Base-by-base conservation (phyloP, 2,888 invertebrate genomes). In the Luperina testacea region DNA sequence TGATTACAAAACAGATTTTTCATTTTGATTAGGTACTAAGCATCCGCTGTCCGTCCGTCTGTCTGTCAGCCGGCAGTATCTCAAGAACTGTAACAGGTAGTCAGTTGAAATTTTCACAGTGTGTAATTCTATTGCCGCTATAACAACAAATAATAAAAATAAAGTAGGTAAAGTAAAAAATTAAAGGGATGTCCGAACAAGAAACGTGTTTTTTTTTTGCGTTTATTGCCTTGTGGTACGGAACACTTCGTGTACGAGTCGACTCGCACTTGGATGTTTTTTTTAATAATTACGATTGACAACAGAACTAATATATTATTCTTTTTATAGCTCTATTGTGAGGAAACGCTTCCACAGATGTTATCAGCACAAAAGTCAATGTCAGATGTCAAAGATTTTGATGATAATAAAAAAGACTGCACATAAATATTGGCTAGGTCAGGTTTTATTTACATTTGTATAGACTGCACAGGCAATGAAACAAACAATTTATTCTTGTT, bases 341-440 rank as follows among this genome's bases (percentile, higher is more conserved):
- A 20, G 15, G 15, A 20, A 51, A 57, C 15, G 11, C 9, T 20
- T 64, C 32, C n/a, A 15, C 15, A 59, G 27, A 78, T 77, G 42
- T 32, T 59, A 64, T 83, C 83, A 45, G 32, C 24, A 7, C n/a
- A 83, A 70, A 81, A 65, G 64, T 53, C 78, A 83, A 79, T 53
- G 42, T 77, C 20, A 79, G 27, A 78, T 53, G 45, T 65, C n/a
- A 53, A 24, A 42, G 32, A 64, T 69, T 51, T 68, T 32, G 0
- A 24, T 32, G 64, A 64, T 80, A 69, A 51, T 5, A 11, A 27
- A 15, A 24, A 32, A 38, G 27, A 77, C 38, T 63, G 42, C 15
- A 63, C 17, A 20, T 27, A 61, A 68, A 32, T 53, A 24, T 38
- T 48, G 8, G 9, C 48, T 61, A 68, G 53, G 38, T 82, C 82